Percentiles rank a stretch among this genome's conserved stretches.
phyloP scores from a whole-genome alignment of 2,888 invertebrate genomes.

The Ptychoptera contaminata region DNA sequence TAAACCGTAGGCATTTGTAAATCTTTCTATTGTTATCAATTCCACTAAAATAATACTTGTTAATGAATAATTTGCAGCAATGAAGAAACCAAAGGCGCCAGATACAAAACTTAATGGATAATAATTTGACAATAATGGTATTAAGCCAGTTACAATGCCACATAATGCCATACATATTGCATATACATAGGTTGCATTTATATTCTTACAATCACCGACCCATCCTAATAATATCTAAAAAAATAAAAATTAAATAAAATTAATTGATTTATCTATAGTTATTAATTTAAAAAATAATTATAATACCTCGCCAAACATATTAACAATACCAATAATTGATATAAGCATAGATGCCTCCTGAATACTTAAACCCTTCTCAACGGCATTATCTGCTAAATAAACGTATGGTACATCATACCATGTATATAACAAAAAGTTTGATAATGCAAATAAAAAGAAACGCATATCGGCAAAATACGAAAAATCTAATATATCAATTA shows the following conservation, averaged over 20 bases:
- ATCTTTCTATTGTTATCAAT: slow-evolving; percentile 74
- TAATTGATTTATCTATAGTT: neutral
- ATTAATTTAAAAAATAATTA: neutral
- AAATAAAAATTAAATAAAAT: slow-evolving; percentile 7
- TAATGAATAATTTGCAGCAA: slow-evolving; percentile 83
- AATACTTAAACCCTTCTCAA: slow-evolving; percentile 52
- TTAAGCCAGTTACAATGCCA: slow-evolving; percentile 46
- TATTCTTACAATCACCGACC: slow-evolving; percentile 68
- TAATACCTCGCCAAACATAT: slow-evolving; percentile 74
- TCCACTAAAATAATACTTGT: slow-evolving; percentile 83
- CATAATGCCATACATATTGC: slow-evolving; percentile 62
- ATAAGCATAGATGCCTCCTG: slow-evolving; percentile 66
- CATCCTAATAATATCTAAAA: slow-evolving; percentile 68
- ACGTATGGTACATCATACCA: slow-evolving; percentile 92
- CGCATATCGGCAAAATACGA: slow-evolving; percentile 59
- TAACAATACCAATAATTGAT: slow-evolving; percentile 72
- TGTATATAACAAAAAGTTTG: slow-evolving; percentile 79
- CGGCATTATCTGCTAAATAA: slow-evolving; percentile 69
- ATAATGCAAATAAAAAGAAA: slow-evolving; percentile 66
- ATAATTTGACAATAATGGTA: slow-evolving; percentile 39
- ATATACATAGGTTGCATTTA: slow-evolving; percentile 64
- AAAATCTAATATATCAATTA: slow-evolving; percentile 64
- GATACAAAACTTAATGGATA: slow-evolving; percentile 43
- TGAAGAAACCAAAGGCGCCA: slow-evolving; percentile 76
- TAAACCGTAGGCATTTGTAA: slow-evolving; percentile 83